These are phyloP conservation scores for Dufourea novaeangliae DNA, from an alignment of 1,140 invertebrate genomes.

Conservation along the genomic window DNA sequence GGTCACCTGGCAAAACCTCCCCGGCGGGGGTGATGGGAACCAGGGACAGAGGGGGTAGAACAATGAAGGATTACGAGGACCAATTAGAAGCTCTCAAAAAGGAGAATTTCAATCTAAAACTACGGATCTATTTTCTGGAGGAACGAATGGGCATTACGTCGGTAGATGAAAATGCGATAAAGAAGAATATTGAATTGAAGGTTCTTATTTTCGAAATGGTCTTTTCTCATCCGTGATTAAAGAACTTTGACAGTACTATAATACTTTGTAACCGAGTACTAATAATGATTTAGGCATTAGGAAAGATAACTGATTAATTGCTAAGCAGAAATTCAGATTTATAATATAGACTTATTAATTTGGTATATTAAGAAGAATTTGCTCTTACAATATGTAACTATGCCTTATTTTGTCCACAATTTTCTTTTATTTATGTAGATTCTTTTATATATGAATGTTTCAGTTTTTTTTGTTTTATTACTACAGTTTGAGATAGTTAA, in stretches of 20 bases:
- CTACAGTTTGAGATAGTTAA: not conserved
- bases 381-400: no score
- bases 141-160: constrained; percentile 88
- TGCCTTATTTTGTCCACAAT: no score
- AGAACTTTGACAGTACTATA: not conserved
- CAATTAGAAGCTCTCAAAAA: constrained; percentile 90
- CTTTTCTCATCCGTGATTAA: not conserved
- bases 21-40: constrained; percentile 57
- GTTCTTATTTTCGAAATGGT: constrained; percentile 77
- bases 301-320: not conserved
- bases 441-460: no score
- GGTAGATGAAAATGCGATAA: constrained; percentile 84
- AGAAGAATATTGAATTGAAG: constrained; percentile 90
- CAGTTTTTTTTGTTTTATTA: no score
- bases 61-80: constrained; percentile 95
- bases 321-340: not conserved
- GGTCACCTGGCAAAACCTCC: constrained; percentile 69
- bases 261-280: no score
- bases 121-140: constrained; percentile 94
- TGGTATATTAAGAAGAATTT: not conserved
- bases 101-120: constrained; percentile 95
- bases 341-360: not conserved
- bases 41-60: constrained; percentile 81
- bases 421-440: no score
- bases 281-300: not conserved